Evolutionary conservation across 2,113 vertebrate genomes (phyloP).

Genomic region (Aptenodytes patagonicus): DNA sequence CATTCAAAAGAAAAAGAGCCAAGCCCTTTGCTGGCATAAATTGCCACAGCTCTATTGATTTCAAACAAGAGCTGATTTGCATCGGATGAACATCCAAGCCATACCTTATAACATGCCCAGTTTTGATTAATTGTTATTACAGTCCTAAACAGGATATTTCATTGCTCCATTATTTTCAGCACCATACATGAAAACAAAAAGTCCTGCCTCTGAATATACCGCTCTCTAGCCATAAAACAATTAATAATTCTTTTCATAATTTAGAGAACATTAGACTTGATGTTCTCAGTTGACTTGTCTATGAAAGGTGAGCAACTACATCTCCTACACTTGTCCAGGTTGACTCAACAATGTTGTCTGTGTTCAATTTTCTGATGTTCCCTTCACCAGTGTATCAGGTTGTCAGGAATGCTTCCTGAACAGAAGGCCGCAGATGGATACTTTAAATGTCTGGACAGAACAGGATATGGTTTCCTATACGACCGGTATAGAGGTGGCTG

Average conservation of each 20-base stretch:
- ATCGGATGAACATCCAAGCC: background rate
- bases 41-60: constrained; percentile 22
- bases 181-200: background rate
- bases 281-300: background rate
- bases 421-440: background rate
- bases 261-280: background rate
- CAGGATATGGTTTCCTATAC: background rate
- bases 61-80: constrained; percentile 33
- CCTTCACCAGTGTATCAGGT: background rate
- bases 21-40: constrained; percentile 11
- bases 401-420: background rate
- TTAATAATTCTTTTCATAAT: background rate
- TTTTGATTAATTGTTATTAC: constrained; percentile 40
- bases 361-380: background rate
- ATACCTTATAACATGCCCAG: background rate
- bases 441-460: background rate
- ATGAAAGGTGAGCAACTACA: background rate
- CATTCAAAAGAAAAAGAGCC: constrained; percentile 12
- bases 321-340: background rate
- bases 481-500: fast-evolving
- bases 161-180: background rate
- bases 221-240: background rate
- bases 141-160: background rate
- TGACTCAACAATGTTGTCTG: background rate
- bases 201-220: background rate